Percentiles rank a stretch among this genome's conserved stretches.
Conservation (phyloP, 1,140 invertebrate genomes). For the Ceratosolen fusciceps region DNA sequence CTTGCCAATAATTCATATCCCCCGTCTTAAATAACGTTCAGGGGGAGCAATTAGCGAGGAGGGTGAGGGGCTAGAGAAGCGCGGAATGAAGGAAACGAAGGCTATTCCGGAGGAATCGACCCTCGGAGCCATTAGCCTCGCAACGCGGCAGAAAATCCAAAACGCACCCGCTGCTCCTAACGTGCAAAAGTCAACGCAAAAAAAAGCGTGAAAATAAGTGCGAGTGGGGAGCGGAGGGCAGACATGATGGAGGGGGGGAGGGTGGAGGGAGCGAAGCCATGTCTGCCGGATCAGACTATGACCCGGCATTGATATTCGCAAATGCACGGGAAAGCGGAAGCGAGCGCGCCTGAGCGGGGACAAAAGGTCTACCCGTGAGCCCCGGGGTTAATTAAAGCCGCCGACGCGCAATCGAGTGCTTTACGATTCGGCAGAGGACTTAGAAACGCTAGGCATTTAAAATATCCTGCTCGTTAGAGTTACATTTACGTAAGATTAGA, state of each 20-base stretch:
- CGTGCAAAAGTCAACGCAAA: background rate
- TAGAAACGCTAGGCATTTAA: no score
- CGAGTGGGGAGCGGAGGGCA: no score
- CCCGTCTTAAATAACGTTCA: slow-evolving; percentile 35
- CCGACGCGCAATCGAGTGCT: no score
- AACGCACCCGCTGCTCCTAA: background rate
- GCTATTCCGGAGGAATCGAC: slow-evolving; percentile 27
- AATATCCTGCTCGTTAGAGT: no score
- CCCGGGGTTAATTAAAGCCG: no score
- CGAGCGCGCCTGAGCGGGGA: no score
- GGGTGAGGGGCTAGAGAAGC: no score
- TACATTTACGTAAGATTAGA: no score
- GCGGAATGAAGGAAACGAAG: slow-evolving; percentile 39
- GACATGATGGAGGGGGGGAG: background rate
- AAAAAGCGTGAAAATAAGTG: background rate
- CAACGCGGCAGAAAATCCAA: background rate
- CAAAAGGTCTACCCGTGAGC: no score
- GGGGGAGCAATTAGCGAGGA: slow-evolving; percentile 25
- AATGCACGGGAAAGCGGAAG: no score
- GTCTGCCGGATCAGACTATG: background rate
- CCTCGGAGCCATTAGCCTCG: background rate
- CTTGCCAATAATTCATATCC: slow-evolving; percentile 29
- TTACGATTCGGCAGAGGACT: no score
- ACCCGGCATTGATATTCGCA: no score
- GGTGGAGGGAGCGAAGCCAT: background rate